Conservation (phyloP, 2,797 vertebrate species). For the Picus viridis region DNA sequence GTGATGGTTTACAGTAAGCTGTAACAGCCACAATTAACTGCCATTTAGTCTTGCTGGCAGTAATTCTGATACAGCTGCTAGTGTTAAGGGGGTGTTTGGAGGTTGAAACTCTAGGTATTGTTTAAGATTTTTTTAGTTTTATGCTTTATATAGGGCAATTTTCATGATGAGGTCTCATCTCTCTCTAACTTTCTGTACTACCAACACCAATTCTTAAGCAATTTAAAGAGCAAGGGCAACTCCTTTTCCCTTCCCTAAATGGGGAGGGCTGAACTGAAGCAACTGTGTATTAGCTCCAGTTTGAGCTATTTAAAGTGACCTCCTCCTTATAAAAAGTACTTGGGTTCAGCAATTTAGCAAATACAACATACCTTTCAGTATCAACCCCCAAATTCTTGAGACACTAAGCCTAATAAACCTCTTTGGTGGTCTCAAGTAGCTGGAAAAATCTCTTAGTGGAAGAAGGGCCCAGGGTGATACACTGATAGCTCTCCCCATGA, state of each 20-base stretch:
- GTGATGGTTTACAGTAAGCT: slow-evolving; percentile 6
- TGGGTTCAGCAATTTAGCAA: background rate
- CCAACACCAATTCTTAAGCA: slow-evolving; percentile 2
- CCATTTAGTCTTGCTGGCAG: slow-evolving; percentile 8
- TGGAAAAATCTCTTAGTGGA: background rate
- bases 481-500: background rate
- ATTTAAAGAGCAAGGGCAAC: background rate
- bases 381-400: background rate
- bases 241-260: background rate
- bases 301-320: slow-evolving; percentile 1
- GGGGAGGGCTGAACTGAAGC: background rate
- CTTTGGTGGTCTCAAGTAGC: background rate
- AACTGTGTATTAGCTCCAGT: background rate
- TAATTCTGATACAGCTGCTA: background rate
- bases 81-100: background rate
- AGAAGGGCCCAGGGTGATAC: background rate
- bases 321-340: background rate
- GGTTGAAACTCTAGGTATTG: background rate
- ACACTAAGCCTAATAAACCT: background rate
- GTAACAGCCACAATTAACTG: slow-evolving; percentile 15
- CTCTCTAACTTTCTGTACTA: background rate
- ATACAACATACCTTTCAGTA: background rate
- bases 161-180: background rate
- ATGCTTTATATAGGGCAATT: background rate
- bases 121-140: background rate